A percentile compares a stretch with the other conserved stretches of the same genome.
phyloP scores from a whole-genome alignment of 2,797 vertebrate genomes.

The Geotrypetes seraphini region DNA sequence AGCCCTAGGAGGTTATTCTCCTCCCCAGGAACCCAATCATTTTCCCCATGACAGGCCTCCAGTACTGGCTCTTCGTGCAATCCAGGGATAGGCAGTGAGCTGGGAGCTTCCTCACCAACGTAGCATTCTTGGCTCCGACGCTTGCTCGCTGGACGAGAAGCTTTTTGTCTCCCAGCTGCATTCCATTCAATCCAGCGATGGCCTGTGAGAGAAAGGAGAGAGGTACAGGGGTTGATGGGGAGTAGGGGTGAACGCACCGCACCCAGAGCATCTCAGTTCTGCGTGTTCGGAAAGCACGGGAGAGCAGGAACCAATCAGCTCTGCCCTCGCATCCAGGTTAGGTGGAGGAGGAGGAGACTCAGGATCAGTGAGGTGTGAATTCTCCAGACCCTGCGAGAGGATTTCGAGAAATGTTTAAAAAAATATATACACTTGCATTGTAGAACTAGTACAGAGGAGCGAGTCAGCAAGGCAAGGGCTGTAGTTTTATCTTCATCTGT shows the following conservation, averaged over 20 bases:
- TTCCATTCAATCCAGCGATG: conserved; percentile 82
- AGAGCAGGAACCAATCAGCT: background rate
- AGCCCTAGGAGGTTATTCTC: background rate
- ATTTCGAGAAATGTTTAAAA: too few relatives aligned
- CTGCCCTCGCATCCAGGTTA: too few relatives aligned
- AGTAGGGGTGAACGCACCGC: too few relatives aligned
- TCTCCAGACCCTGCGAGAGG: background rate
- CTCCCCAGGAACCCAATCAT: background rate
- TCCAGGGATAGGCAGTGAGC: conserved; percentile 38
- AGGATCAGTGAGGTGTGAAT: background rate
- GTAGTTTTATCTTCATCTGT: too few relatives aligned
- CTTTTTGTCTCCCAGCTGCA: conserved; percentile 91
- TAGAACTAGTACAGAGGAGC: too few relatives aligned
- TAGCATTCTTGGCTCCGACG: conserved; percentile 86
- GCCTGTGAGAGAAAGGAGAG: conserved; percentile 51
- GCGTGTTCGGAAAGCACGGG: background rate
- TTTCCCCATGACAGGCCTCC: background rate
- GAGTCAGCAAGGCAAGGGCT: too few relatives aligned
- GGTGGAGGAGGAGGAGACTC: background rate
- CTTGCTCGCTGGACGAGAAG: conserved; percentile 87
- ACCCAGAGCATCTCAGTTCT: conserved; percentile 3
- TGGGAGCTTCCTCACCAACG: conserved; percentile 73
- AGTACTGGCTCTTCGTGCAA: conserved; percentile 21
- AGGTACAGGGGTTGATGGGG: too few relatives aligned
- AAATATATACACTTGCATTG: too few relatives aligned